Evolutionary conservation across 2,797 vertebrate genomes (phyloP), one percentile per base, ranked within the genome.

Genomic region (Chelon auratus): DNA sequence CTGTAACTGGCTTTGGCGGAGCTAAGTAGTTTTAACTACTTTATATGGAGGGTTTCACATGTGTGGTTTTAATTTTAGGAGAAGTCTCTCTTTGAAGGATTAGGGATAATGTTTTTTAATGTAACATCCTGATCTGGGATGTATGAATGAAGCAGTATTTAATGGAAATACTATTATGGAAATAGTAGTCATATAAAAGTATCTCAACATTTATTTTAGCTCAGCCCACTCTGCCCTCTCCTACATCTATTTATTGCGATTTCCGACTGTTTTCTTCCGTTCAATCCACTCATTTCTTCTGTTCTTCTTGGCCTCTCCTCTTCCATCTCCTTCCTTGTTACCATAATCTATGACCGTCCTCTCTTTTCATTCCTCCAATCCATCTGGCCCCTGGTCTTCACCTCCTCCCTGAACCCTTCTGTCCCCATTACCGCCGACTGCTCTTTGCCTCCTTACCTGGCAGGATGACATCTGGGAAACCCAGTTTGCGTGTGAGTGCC

Each of bases 391-490:
- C 76, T 83, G 68, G 50, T 57, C 73, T 72, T 45, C 48, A 43
- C 63, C 73, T 66, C 58, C 55, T 59, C 39, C 15, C 66, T 65
- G 47, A 62, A 52, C 40, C 70, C 55, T 66, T 59, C 42, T 59
- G 42, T 55, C 58, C 69, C 75, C 57, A 50, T 45, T 68, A 70
- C 55, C 20, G 5, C 69, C 70, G 10, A 20, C 78, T 58, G 70
- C 74, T 75, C 62, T 78, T 68, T 78, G 61, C 62, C 42, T 79
- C 66, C 95, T 94, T 91, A 99, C 98, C 98, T 93, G 98, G 98
- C 96, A 99, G 96, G 88, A 99, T 99, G 89, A 99, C 96, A 92
- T 98, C 97, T 62, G 98, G 97, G 91, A 99, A 99, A 52, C 98
- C 98, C 83, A 99, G 93, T 86, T 99, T 99, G 83, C 97, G 96